These are phyloP conservation scores for Nomada fabriciana DNA, from an alignment of 2,888 invertebrate species.

Conservation along the genomic window DNA sequence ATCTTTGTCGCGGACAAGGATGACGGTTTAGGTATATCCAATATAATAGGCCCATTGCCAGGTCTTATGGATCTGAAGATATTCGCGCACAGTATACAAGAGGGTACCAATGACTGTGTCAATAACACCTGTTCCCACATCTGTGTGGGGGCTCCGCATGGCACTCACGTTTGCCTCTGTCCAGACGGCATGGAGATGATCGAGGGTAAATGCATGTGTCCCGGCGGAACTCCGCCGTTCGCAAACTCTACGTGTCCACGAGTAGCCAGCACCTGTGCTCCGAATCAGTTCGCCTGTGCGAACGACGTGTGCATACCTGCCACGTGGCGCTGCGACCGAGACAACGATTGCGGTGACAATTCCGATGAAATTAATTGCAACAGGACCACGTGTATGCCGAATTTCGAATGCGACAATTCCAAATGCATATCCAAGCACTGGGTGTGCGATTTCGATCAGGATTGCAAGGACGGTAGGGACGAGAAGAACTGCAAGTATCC, in stretches of 20 bases:
- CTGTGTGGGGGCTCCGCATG: slow-evolving; percentile 91
- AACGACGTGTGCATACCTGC: slow-evolving; percentile 87
- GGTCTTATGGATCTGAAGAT: slow-evolving; percentile 94
- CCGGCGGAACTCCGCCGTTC: slow-evolving; percentile 88
- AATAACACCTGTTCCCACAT: slow-evolving; percentile 89
- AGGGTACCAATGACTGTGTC: slow-evolving; percentile 90
- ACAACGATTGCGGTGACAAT: slow-evolving; percentile 89
- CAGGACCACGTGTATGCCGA: slow-evolving; percentile 85
- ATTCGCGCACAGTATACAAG: slow-evolving; percentile 90
- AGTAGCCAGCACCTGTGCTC: slow-evolving; percentile 86
- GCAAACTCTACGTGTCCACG: slow-evolving; percentile 90
- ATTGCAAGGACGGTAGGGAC: slow-evolving; percentile 88
- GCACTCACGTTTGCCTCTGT: slow-evolving; percentile 90
- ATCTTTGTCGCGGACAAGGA: slow-evolving; percentile 93
- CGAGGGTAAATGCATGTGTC: slow-evolving; percentile 90
- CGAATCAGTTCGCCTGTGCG: slow-evolving; percentile 86
- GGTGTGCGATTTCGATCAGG: slow-evolving; percentile 87
- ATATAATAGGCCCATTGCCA: slow-evolving; percentile 87
- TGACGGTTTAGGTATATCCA: slow-evolving; percentile 87
- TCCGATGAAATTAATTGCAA: slow-evolving; percentile 87
- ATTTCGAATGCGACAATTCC: slow-evolving; percentile 87
- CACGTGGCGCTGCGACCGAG: slow-evolving; percentile 88
- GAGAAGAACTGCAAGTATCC: slow-evolving; percentile 87
- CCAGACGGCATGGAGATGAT: slow-evolving; percentile 89
- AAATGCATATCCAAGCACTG: slow-evolving; percentile 88